These are phyloP conservation scores for Tragopan temminckii DNA, from an alignment of 2,797 vertebrate species.

Conservation along the genomic window DNA sequence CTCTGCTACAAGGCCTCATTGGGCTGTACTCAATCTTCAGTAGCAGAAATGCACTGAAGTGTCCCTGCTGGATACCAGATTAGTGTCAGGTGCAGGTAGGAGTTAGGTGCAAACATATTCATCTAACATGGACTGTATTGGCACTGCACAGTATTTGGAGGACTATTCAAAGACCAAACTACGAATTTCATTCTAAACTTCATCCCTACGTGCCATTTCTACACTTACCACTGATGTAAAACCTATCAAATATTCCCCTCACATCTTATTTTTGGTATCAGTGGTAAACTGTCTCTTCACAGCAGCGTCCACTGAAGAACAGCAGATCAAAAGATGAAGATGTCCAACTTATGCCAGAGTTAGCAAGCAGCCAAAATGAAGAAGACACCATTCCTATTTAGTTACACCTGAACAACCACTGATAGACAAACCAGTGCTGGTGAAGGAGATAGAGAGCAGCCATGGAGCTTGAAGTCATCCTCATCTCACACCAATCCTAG, in stretches of 20 bases:
- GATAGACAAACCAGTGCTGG: rapidly evolving
- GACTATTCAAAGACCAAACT: background rate
- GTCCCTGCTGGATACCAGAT: background rate
- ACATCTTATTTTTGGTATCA: background rate
- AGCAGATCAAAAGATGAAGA: background rate
- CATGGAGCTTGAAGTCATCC: background rate
- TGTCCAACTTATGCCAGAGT: background rate
- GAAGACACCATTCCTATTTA: background rate
- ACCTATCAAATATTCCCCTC: background rate
- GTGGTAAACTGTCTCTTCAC: background rate
- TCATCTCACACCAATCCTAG: background rate
- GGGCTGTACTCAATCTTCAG: background rate
- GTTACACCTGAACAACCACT: background rate
- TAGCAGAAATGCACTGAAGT: background rate
- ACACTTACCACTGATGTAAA: background rate
- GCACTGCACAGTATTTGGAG: background rate
- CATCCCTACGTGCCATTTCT: background rate
- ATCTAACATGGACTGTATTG: background rate
- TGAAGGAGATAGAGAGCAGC: background rate
- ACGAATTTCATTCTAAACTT: background rate
- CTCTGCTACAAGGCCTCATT: background rate
- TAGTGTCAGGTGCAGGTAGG: background rate
- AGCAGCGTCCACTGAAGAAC: background rate
- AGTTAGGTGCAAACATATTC: background rate
- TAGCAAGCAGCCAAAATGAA: background rate